Percentiles rank a stretch among this genome's conserved stretches.
Evolutionary conservation across 2,113 vertebrate species (phyloP).

Genomic region (Chrysemys picta): DNA sequence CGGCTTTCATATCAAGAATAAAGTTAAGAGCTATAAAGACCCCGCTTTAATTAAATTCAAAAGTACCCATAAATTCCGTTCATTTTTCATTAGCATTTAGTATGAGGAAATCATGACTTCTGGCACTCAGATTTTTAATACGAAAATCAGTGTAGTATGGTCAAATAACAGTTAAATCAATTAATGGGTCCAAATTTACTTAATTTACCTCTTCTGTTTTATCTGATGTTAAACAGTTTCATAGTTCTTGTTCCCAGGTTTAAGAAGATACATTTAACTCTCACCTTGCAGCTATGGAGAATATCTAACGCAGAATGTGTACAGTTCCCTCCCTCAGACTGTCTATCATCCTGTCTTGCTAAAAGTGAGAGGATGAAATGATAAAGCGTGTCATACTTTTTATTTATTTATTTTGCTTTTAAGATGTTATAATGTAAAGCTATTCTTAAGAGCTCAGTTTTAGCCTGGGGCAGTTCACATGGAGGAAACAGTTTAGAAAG

Average conservation of each 20-base stretch:
- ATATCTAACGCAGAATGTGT: background rate
- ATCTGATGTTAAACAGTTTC: conserved; percentile 12
- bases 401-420: background rate
- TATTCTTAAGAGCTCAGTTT: background rate
- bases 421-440: background rate
- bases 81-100: conserved; percentile 8
- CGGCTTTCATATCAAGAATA: background rate
- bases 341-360: background rate
- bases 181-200: conserved; percentile 41
- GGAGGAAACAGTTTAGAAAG: conserved; percentile 2
- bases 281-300: background rate
- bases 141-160: background rate
- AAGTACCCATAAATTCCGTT: conserved; percentile 19
- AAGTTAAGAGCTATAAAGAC: background rate
- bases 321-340: background rate
- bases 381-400: background rate
- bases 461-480: background rate
- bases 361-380: background rate
- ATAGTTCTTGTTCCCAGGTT: background rate
- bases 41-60: conserved; percentile 30
- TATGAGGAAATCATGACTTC: background rate
- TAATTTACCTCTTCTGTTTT: conserved; percentile 16
- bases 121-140: background rate
- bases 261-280: background rate
- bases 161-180: conserved; percentile 28